phyloP scores from a whole-genome alignment of 35 echinoderm and acorn worm genomes.

The Hemicentrotus pulcherrimus region DNA sequence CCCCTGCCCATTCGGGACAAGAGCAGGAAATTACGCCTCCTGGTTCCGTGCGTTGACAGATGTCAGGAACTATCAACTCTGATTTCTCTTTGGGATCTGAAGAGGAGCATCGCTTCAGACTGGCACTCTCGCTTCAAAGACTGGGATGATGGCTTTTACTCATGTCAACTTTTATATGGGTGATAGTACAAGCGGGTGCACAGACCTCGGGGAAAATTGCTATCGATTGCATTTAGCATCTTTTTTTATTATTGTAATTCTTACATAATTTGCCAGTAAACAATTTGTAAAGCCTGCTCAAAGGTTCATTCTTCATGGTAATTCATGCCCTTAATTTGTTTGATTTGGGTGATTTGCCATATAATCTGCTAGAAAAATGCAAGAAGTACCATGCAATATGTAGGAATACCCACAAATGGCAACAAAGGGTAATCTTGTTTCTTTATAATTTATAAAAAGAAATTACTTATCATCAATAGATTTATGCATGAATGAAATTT shows the following conservation, averaged over 20 bases:
- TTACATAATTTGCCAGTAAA: not conserved
- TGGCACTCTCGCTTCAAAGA: not conserved
- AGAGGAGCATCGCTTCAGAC: not conserved
- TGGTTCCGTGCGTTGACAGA: not conserved
- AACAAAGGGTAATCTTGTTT: no score
- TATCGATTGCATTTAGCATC: not conserved
- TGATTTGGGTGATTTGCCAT: no score
- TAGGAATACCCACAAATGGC: no score
- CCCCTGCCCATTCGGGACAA: not conserved
- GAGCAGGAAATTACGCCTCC: slow-evolving; percentile 1
- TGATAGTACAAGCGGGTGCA: not conserved
- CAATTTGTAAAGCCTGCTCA: not conserved
- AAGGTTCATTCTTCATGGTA: no score
- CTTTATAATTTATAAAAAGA: no score
- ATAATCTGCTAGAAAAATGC: no score
- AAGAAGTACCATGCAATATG: no score
- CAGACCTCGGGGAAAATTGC: not conserved
- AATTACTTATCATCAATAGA: no score
- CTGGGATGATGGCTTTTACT: not conserved
- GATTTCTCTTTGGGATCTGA: not conserved
- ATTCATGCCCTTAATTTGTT: no score
- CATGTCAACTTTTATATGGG: not conserved
- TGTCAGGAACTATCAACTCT: not conserved
- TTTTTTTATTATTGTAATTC: not conserved
- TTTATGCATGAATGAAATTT: no score